Conservation (phyloP, 2,113 vertebrate genomes). For the Lichenostomus cassidix region DNA sequence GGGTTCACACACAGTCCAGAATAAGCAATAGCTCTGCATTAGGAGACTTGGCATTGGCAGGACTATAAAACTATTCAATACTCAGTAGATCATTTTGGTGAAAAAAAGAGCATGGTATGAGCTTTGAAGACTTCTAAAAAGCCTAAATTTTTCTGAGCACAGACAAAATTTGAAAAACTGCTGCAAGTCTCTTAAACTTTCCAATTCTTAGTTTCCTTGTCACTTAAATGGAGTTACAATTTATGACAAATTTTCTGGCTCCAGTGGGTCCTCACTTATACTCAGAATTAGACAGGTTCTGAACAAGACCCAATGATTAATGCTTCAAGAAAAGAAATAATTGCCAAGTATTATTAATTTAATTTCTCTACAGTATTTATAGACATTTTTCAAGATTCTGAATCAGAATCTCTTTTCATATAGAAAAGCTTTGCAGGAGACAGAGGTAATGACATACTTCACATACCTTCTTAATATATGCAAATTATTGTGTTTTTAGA, state of each 20-base stretch:
- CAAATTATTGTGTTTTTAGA: conserved; percentile 29
- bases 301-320: neutral
- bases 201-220: neutral
- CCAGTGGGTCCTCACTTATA: neutral
- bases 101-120: neutral
- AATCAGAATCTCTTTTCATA: conserved; percentile 7
- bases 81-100: neutral
- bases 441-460: neutral
- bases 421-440: conserved; percentile 1
- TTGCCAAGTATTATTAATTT: conserved; percentile 27
- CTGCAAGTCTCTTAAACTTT: neutral
- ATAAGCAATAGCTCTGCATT: neutral
- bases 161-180: neutral
- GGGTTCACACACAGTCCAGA: neutral
- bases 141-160: neutral
- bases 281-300: neutral
- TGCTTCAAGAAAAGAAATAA: conserved; percentile 15
- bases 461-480: conserved; percentile 31
- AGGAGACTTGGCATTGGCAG: neutral
- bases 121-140: neutral
- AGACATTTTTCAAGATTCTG: neutral
- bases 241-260: neutral
- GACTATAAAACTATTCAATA: neutral
- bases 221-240: neutral
- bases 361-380: neutral